Evolutionary conservation across 2,888 invertebrate genomes (phyloP).

Genomic region (Villa cingulata): DNA sequence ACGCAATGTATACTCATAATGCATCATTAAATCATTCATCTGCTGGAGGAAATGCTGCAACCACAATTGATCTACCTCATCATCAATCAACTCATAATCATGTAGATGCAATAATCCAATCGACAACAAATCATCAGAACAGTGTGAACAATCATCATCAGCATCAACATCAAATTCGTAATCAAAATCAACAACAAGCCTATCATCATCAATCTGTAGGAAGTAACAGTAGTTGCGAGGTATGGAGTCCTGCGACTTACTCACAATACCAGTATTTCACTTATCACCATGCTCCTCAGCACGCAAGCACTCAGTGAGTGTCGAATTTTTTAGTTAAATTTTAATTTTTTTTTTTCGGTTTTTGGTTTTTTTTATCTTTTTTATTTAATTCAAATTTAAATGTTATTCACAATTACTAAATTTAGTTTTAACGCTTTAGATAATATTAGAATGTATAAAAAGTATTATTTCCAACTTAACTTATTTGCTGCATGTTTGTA

Average conservation of each 20-base stretch:
- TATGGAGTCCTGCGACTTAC: slow-evolving; percentile 43
- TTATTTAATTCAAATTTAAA: neutral
- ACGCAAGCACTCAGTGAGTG: slow-evolving; percentile 44
- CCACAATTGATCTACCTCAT: slow-evolving; percentile 11
- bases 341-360: neutral
- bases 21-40: slow-evolving; percentile 10
- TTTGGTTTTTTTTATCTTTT: slow-evolving; percentile 17
- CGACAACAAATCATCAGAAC: slow-evolving; percentile 6
- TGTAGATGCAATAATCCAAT: slow-evolving; percentile 15
- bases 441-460: too few relatives aligned
- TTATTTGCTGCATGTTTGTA: too few relatives aligned
- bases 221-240: slow-evolving; percentile 44
- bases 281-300: slow-evolving; percentile 44
- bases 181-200: slow-evolving; percentile 14
- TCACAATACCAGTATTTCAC: slow-evolving; percentile 53
- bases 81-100: slow-evolving; percentile 16
- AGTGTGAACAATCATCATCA: slow-evolving; percentile 20
- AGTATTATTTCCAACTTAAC: too few relatives aligned
- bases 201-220: slow-evolving; percentile 31
- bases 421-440: too few relatives aligned
- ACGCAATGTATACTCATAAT: slow-evolving; percentile 12
- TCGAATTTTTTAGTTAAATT: slow-evolving; percentile 26
- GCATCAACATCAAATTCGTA: slow-evolving; percentile 18
- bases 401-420: too few relatives aligned
- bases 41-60: slow-evolving; percentile 2